A percentile compares a stretch with the other conserved stretches of the same genome.
phyloP scores from a whole-genome alignment of 2,888 invertebrate genomes.

The Drosophila aldrichi region DNA sequence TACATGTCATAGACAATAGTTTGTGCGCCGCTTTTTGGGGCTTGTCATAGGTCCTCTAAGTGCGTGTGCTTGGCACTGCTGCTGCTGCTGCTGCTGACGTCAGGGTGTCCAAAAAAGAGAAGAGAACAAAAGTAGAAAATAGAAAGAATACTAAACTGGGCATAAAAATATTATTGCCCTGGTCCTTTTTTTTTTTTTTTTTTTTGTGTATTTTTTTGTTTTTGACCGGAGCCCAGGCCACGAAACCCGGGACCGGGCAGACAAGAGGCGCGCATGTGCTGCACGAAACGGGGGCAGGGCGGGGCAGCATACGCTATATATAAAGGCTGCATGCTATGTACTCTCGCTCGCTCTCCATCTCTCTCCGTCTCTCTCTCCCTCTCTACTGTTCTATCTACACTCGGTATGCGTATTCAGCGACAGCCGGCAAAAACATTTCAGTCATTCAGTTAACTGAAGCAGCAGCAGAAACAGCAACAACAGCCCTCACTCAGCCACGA shows the following conservation, averaged over 20 bases:
- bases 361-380: not conserved
- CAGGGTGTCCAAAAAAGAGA: constrained; percentile 51
- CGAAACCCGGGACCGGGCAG: constrained; percentile 16
- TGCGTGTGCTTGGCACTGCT: constrained; percentile 15
- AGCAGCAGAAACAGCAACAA: constrained; percentile 17
- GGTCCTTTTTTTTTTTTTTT: constrained; percentile 41
- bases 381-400: not conserved
- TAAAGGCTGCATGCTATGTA: not conserved
- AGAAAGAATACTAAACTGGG: constrained; percentile 36
- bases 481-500: constrained; percentile 9
- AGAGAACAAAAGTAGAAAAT: not conserved
- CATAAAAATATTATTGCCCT: constrained; percentile 79
- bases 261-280: constrained; percentile 43
- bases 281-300: constrained; percentile 9
- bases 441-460: constrained; percentile 34
- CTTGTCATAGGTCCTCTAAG: constrained; percentile 56
- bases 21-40: constrained; percentile 9
- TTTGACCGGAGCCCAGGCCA: constrained; percentile 39
- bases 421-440: constrained; percentile 66
- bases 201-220: not conserved
- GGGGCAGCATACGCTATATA: constrained; percentile 3
- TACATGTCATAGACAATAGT: not conserved
- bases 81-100: constrained; percentile 57
- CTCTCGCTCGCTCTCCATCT: too few relatives aligned
- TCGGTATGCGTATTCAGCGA: constrained; percentile 69